These are phyloP conservation scores for Ictalurus punctatus DNA, from an alignment of 2,113 vertebrate genomes.

Conservation along the genomic window DNA sequence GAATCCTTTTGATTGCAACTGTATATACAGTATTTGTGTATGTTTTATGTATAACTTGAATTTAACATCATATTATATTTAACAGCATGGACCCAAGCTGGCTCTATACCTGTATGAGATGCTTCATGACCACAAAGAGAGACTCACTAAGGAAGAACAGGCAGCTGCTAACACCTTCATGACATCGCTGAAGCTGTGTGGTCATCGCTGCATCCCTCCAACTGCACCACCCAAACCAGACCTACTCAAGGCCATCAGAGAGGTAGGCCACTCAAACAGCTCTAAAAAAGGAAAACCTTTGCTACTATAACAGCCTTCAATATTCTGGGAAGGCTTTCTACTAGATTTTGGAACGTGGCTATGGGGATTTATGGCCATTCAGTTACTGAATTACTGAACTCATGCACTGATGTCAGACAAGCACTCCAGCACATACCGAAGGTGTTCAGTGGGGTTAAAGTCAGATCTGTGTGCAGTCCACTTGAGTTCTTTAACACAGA, in stretches of 20 bases:
- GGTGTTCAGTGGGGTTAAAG: neutral
- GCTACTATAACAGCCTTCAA: neutral
- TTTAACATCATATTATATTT: neutral
- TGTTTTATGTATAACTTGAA: neutral
- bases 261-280: slow-evolving; percentile 68
- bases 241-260: slow-evolving; percentile 83
- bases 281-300: neutral
- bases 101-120: slow-evolving; percentile 90
- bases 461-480: neutral
- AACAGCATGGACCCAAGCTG: slow-evolving; percentile 91
- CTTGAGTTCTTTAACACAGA: neutral
- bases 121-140: slow-evolving; percentile 82
- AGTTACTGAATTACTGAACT: neutral
- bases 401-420: neutral
- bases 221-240: slow-evolving; percentile 81
- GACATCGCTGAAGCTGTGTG: slow-evolving; percentile 84
- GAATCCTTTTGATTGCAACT: neutral
- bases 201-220: slow-evolving; percentile 85
- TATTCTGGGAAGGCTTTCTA: neutral
- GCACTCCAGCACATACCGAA: neutral
- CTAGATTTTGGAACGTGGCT: neutral
- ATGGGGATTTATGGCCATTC: neutral
- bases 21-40: neutral
- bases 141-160: slow-evolving; percentile 83
- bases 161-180: slow-evolving; percentile 77